These are phyloP conservation scores for Mungos mungo DNA, from an alignment of 2,113 vertebrate species.

Conservation along the genomic window DNA sequence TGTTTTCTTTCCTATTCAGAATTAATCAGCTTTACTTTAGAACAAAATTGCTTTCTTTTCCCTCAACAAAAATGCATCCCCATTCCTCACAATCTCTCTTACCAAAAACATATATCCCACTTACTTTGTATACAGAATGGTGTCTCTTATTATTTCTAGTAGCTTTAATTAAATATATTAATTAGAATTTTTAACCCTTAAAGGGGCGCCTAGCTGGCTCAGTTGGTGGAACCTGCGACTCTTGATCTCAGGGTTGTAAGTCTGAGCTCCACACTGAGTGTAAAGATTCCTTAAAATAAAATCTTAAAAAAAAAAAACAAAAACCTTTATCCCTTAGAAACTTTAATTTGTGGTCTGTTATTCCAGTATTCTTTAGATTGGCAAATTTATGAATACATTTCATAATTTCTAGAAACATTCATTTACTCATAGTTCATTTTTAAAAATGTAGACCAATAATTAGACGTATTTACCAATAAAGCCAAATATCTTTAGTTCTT, in stretches of 20 bases:
- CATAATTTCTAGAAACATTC: not conserved
- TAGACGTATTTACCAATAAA: not conserved
- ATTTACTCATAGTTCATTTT: not conserved
- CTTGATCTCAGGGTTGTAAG: not conserved
- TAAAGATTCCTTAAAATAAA: not conserved
- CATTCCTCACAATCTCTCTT: not conserved
- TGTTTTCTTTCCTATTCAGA: not conserved
- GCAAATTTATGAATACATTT: not conserved
- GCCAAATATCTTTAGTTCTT: not conserved
- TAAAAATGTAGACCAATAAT: not conserved
- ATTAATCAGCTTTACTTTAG: not conserved
- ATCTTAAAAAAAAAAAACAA: not conserved
- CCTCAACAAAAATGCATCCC: not conserved
- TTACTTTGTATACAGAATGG: not conserved
- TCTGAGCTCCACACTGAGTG: not conserved
- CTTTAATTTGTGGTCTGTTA: not conserved
- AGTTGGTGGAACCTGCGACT: not conserved
- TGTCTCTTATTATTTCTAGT: not conserved
- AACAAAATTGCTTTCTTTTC: not conserved
- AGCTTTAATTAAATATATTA: not conserved
- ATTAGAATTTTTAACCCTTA: not conserved
- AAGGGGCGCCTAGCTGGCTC: not conserved
- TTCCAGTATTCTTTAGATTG: not conserved
- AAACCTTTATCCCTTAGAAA: not conserved
- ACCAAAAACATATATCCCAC: not conserved